phyloP scores from a whole-genome alignment of 2,113 vertebrate genomes.

The Riparia riparia region DNA sequence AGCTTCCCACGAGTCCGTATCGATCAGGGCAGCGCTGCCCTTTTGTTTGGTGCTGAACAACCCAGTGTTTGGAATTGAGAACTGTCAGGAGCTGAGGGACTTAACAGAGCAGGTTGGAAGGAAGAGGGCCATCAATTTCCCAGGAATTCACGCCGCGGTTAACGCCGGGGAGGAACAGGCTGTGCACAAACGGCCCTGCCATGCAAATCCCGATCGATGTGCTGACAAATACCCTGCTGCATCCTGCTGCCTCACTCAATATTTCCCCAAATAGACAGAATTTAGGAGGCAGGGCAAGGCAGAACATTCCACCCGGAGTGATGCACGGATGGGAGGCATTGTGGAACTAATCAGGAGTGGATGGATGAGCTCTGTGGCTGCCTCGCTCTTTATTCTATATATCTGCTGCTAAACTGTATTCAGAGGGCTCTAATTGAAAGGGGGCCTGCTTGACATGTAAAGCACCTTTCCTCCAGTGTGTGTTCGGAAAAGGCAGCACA shows the following conservation, averaged over 20 bases:
- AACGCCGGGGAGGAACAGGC: background rate
- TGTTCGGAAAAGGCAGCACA: background rate
- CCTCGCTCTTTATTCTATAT: background rate
- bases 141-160: background rate
- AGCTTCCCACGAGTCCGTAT: background rate
- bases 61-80: background rate
- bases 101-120: background rate
- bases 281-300: background rate
- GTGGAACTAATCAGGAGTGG: background rate
- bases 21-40: background rate
- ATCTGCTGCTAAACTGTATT: background rate
- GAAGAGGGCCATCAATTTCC: background rate
- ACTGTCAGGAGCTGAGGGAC: background rate
- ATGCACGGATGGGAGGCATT: background rate
- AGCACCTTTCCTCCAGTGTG: background rate
- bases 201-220: background rate
- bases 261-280: background rate
- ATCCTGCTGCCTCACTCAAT: background rate
- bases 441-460: background rate
- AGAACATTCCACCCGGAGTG: background rate
- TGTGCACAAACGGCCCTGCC: background rate
- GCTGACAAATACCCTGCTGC: conserved; percentile 1
- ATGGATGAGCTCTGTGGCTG: background rate
- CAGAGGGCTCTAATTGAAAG: background rate
- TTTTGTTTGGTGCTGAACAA: background rate